Conservation (phyloP, 1,140 invertebrate species). For the Procambarus virginalis region DNA sequence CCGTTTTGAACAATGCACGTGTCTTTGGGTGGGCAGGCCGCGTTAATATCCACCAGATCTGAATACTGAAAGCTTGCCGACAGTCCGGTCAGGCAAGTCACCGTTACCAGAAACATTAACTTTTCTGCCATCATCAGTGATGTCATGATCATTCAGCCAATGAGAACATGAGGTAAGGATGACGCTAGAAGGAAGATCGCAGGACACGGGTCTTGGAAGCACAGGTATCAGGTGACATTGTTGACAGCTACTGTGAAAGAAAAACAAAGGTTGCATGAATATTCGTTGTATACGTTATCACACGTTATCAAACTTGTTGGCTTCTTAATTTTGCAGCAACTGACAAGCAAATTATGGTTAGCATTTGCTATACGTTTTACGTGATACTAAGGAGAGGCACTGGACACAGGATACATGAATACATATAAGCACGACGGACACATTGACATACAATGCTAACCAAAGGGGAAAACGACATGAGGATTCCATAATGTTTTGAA, state of each 20-base stretch:
- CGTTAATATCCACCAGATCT: conserved; percentile 58
- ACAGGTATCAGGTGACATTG: background rate
- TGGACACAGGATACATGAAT: no score
- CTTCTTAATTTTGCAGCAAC: no score
- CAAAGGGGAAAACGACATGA: no score
- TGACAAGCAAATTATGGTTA: no score
- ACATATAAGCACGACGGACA: no score
- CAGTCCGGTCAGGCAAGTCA: background rate
- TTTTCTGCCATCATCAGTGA: background rate
- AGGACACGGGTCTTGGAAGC: background rate
- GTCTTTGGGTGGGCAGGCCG: conserved; percentile 52
- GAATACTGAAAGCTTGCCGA: conserved; percentile 42
- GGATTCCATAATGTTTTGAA: no score
- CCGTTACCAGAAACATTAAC: conserved; percentile 9
- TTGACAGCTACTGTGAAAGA: background rate
- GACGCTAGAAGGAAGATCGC: background rate
- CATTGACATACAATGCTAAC: no score
- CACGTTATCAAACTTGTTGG: background rate
- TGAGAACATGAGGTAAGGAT: background rate
- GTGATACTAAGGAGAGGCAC: no score
- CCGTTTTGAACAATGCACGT: conserved; percentile 52
- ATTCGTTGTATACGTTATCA: background rate
- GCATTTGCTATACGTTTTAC: no score
- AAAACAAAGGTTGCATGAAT: background rate
- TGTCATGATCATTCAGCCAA: background rate